phyloP scores from a whole-genome alignment of 2,888 invertebrate species.

The Aquatica leii region DNA sequence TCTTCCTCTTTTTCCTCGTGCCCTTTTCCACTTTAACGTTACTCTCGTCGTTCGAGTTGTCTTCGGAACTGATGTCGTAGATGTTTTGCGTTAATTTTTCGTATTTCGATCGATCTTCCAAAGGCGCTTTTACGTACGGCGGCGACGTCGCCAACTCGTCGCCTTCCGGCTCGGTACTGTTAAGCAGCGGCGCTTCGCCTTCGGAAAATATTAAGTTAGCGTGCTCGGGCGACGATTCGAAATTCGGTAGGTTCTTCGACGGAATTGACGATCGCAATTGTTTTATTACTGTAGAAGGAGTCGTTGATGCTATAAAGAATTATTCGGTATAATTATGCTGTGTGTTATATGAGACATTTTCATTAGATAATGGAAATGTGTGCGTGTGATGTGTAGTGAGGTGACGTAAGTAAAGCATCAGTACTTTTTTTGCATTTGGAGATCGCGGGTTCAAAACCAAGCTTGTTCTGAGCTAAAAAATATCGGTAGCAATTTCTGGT shows the following conservation, averaged over 20 bases:
- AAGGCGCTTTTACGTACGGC: constrained; percentile 68
- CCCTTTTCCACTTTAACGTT: constrained; percentile 55
- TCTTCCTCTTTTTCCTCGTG: constrained; percentile 53
- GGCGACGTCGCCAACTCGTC: constrained; percentile 56
- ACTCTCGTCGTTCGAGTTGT: constrained; percentile 61
- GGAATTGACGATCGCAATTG: constrained; percentile 5
- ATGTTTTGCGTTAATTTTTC: constrained; percentile 73
- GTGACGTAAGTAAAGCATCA: no score
- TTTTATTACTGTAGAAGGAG: constrained; percentile 16
- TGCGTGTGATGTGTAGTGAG: no score
- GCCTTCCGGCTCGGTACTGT: constrained; percentile 53
- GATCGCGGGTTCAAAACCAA: no score
- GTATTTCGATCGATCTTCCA: constrained; percentile 79
- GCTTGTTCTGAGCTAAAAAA: no score
- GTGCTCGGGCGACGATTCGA: constrained; percentile 44
- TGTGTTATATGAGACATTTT: no score
- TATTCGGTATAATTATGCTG: constrained; percentile 7
- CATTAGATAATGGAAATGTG: no score
- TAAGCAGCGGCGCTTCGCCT: constrained; percentile 60
- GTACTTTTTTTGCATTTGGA: no score
- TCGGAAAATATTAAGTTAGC: constrained; percentile 48
- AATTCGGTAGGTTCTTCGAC: constrained; percentile 23
- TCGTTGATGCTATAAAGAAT: constrained; percentile 34
- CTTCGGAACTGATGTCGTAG: constrained; percentile 65
- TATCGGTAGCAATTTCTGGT: no score